A percentile compares a stretch with the other conserved stretches of the same genome.
phyloP scores from a whole-genome alignment of 2,888 invertebrate genomes.

The Drosophila bunnanda region DNA sequence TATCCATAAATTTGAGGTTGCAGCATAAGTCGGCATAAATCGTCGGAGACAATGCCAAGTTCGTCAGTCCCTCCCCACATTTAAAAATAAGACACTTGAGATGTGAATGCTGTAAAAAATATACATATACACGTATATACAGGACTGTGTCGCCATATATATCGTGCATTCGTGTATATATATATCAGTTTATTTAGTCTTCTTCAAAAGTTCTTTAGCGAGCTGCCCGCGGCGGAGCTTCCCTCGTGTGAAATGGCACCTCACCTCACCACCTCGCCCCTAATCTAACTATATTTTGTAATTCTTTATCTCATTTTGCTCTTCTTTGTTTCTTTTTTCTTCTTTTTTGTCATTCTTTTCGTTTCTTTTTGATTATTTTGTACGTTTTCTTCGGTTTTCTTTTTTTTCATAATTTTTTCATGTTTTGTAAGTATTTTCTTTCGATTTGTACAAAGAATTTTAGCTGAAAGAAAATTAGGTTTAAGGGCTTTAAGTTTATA shows the following conservation, averaged over 20 bases:
- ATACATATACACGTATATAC: slow-evolving; percentile 56
- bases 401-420: slow-evolving; percentile 22
- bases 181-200: slow-evolving; percentile 70
- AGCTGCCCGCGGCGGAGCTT: slow-evolving; percentile 55
- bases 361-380: slow-evolving; percentile 36
- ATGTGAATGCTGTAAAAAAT: slow-evolving; percentile 73
- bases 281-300: slow-evolving; percentile 37
- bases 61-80: neutral
- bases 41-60: slow-evolving; percentile 21
- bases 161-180: slow-evolving; percentile 52
- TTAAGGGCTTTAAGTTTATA: slow-evolving; percentile 27
- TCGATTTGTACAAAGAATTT: slow-evolving; percentile 67
- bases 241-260: slow-evolving; percentile 32
- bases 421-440: slow-evolving; percentile 55
- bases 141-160: slow-evolving; percentile 45
- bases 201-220: slow-evolving; percentile 61
- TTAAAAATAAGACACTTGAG: slow-evolving; percentile 46
- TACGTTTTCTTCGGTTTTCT: slow-evolving; percentile 43
- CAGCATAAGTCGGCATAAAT: slow-evolving; percentile 23
- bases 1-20: slow-evolving; percentile 22
- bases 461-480: slow-evolving; percentile 70
- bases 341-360: slow-evolving; percentile 43
- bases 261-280: slow-evolving; percentile 17
- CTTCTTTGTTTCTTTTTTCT: slow-evolving; percentile 15
- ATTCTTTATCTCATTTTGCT: slow-evolving; percentile 24